Evolutionary conservation across 2,888 invertebrate species (phyloP), one percentile per base, ranked within the genome.

Genomic region (Hemithea aestivaria): DNA sequence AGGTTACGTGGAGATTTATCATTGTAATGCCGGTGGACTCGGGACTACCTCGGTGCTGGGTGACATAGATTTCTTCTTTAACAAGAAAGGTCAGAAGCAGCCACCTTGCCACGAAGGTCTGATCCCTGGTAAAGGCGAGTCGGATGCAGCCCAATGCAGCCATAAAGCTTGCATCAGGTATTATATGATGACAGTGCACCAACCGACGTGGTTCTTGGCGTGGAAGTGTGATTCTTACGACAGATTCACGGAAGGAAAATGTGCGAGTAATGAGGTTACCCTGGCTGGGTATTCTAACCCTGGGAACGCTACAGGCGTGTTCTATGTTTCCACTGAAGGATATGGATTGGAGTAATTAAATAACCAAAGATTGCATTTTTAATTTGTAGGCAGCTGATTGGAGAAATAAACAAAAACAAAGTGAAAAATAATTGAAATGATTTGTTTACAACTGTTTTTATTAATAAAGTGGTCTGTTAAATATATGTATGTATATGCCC

Each of bases 31-130:
- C 25, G 90, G 89, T 2, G 82, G 81, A 0, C 62, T 89, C 7
- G 89, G 89, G 1, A 85, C 88, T 0, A 84, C 77, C 1, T 70
- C 79, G 16, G 83, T 88, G 0, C 53, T 90, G 10, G 90, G 88
- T 11, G 89, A 89, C 42, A 77, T 79, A 0, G 91, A 91, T 53
- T 90, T 90, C 66, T 90, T 84, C 54, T 85, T 90, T 6, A 90
- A 91, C 47, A 87, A 88, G 6, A 89, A 88, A 50, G 91, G 90
- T 0, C 66, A 62, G 23, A 74, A 81, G 6, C 91, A 91, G 53
- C 90, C 90, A 0, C 77, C 87, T 20, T 90, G 90, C 40, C 73
- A 67, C 27, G 68, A 65, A 23, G 72, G 78, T 2, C 32, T 73
- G 0, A 57, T 84, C 7, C 77, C 80, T 1, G 80, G 73, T 0